phyloP scores from a whole-genome alignment of 1,140 invertebrate genomes.

The Brachionus koreanus region DNA sequence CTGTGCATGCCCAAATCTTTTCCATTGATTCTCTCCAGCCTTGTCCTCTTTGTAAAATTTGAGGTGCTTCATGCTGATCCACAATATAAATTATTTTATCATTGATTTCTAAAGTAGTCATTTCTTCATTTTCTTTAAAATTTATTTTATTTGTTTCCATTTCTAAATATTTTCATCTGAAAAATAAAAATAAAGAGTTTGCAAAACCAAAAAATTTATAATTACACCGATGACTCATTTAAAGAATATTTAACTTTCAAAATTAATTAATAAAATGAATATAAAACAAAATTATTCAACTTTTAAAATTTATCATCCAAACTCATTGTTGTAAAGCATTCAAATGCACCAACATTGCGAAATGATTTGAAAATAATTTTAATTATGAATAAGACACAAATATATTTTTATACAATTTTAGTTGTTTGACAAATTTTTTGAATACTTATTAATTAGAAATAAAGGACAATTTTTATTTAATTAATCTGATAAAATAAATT shows the following conservation, averaged over 20 bases:
- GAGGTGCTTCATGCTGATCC: background rate
- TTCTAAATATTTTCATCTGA: background rate
- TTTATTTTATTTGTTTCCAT: background rate
- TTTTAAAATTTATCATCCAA: too few relatives aligned
- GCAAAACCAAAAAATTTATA: too few relatives aligned
- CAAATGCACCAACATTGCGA: too few relatives aligned
- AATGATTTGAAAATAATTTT: too few relatives aligned
- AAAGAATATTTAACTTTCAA: too few relatives aligned
- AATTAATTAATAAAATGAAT: too few relatives aligned
- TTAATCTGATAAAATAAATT: background rate
- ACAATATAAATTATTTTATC: background rate
- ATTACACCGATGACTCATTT: too few relatives aligned
- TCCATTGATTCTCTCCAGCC: background rate
- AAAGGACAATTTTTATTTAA: background rate
- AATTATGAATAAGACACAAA: background rate
- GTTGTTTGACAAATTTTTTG: too few relatives aligned
- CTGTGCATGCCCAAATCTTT: background rate
- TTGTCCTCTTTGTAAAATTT: background rate
- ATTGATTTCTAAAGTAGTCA: background rate
- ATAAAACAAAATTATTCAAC: too few relatives aligned
- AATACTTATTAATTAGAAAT: background rate
- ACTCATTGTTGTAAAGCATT: too few relatives aligned
- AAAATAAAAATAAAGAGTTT: background rate
- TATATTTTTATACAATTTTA: too few relatives aligned
- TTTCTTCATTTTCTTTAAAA: background rate